A percentile compares a stretch with the other conserved stretches of the same genome.
These are phyloP conservation scores for Schrankia costaestrigalis DNA, from an alignment of 2,888 invertebrate genomes.

Conservation along the genomic window DNA sequence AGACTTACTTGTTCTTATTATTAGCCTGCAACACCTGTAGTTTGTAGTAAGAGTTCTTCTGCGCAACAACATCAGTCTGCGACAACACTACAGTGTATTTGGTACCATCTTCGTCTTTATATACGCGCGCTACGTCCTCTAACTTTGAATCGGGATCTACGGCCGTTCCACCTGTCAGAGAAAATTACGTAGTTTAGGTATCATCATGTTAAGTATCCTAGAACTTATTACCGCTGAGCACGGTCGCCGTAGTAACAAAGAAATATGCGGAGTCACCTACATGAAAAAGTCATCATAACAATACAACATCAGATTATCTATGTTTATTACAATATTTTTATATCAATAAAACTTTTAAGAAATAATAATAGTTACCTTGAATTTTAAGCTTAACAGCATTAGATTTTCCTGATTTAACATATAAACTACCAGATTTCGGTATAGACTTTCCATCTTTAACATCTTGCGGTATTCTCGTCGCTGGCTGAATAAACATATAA, in stretches of 20 bases:
- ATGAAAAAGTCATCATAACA: too few species aligned
- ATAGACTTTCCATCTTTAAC: conserved; percentile 78
- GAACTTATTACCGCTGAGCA: too few species aligned
- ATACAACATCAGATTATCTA: too few species aligned
- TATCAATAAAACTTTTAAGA: too few species aligned
- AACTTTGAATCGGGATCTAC: conserved; percentile 96
- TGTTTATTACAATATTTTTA: too few species aligned
- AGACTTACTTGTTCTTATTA: conserved; percentile 73
- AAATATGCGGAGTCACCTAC: too few species aligned
- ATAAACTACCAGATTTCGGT: conserved; percentile 81
- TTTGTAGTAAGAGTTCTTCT: conserved; percentile 97
- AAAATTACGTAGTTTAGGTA: too few species aligned
- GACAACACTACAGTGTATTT: conserved; percentile 91
- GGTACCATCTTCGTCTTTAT: conserved; percentile 74
- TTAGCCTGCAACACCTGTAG: conserved; percentile 93
- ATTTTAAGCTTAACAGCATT: conserved; percentile 63
- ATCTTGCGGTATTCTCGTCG: conserved; percentile 74
- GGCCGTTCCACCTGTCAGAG: conserved; percentile 85
- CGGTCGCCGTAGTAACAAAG: too few species aligned
- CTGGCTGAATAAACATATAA: conserved; percentile 52
- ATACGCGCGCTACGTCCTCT: conserved; percentile 90
- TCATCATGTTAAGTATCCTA: too few species aligned
- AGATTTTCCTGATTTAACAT: conserved; percentile 68
- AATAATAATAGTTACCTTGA: conserved; percentile 51
- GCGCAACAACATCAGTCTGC: conserved; percentile 90